A percentile compares a stretch with the other conserved stretches of the same genome.
These are phyloP conservation scores for Phalera bucephala DNA, from an alignment of 2,888 invertebrate species.

Conservation along the genomic window DNA sequence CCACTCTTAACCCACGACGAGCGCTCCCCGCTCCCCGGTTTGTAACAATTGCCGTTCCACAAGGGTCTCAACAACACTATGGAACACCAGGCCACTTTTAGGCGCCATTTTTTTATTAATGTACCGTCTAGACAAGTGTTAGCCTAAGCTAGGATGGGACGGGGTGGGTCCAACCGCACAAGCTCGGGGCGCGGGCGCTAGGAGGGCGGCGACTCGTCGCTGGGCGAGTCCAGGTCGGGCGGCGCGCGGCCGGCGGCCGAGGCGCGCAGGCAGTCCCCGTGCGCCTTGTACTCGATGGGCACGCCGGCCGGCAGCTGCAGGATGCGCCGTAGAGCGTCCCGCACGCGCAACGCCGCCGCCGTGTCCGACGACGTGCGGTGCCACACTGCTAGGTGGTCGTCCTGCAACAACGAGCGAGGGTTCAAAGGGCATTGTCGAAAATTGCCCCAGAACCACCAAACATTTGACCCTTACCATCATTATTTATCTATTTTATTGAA, in stretches of 20 bases:
- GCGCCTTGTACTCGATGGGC: conserved; percentile 95
- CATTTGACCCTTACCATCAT: too few species aligned
- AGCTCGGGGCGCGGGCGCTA: conserved; percentile 8
- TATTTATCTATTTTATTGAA: too few species aligned
- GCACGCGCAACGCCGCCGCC: conserved; percentile 93
- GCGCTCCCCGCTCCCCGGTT: too few species aligned
- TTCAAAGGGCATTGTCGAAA: too few species aligned
- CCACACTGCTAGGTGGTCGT: conserved; percentile 98
- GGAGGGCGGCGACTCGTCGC: conserved; percentile 9
- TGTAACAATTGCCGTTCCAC: too few species aligned
- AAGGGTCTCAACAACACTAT: too few species aligned
- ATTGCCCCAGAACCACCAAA: too few species aligned
- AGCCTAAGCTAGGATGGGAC: conserved; percentile 1
- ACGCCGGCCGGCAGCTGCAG: conserved; percentile 96
- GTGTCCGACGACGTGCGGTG: conserved; percentile 97
- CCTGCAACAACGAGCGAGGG: conserved; percentile 75
- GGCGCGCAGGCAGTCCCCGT: conserved; percentile 64
- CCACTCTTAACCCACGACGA: too few species aligned
- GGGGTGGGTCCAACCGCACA: conserved; percentile 18
- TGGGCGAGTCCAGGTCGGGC: conserved; percentile 17
- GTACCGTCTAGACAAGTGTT: too few species aligned
- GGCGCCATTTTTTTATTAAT: too few species aligned
- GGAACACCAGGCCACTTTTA: too few species aligned
- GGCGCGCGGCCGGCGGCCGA: conserved; percentile 38
- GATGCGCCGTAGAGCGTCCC: conserved; percentile 97